phyloP scores from a whole-genome alignment of 1,140 invertebrate species.

The Bombus polaris region DNA sequence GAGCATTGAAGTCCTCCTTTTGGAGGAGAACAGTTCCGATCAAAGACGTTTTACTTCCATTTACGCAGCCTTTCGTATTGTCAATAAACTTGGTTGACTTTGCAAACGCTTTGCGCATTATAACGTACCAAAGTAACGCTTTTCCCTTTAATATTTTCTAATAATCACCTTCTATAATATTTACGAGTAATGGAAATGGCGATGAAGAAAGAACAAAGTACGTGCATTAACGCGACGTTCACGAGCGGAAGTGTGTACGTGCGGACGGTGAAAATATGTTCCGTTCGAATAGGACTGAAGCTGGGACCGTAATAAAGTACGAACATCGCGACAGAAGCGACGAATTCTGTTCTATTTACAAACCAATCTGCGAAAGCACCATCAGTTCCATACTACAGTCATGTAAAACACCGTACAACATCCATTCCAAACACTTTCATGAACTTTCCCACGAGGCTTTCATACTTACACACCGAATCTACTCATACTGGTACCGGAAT shows the following conservation, averaged over 20 bases:
- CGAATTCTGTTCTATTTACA: slow-evolving; percentile 34
- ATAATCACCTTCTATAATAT: background rate
- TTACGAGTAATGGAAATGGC: background rate
- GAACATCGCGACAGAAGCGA: background rate
- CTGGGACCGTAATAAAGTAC: slow-evolving; percentile 2
- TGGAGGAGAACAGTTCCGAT: background rate
- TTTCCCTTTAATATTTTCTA: background rate
- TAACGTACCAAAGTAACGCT: background rate
- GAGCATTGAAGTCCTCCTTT: no score
- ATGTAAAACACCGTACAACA: slow-evolving; percentile 48
- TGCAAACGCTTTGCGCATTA: no score
- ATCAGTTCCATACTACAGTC: background rate
- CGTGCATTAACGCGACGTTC: no score
- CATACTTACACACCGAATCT: background rate
- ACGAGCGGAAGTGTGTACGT: background rate
- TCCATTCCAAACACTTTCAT: slow-evolving; percentile 30
- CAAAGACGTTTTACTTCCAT: background rate
- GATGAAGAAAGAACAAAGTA: no score
- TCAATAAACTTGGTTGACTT: background rate
- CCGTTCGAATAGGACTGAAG: background rate
- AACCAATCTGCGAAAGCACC: slow-evolving; percentile 48
- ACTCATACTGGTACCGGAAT: no score
- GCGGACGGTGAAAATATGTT: no score
- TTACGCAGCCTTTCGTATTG: background rate
- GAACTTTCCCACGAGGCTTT: slow-evolving; percentile 36